phyloP scores from a whole-genome alignment of 2,797 vertebrate genomes.

The Alcedo atthis region DNA sequence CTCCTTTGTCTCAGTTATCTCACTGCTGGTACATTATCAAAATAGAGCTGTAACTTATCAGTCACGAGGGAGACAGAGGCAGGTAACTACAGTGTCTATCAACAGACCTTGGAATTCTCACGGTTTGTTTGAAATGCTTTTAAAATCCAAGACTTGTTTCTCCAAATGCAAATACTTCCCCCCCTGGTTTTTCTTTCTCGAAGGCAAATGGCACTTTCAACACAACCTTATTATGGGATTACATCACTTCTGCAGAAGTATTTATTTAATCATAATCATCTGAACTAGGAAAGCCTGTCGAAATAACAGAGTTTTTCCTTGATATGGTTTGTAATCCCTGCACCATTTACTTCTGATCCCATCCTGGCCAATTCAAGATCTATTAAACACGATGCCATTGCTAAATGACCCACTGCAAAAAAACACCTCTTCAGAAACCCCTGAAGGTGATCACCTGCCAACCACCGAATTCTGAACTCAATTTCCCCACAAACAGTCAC shows the following conservation, averaged over 20 bases:
- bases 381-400: neutral
- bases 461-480: neutral
- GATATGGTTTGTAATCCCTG: neutral
- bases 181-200: too few relatives aligned
- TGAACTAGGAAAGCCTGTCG: neutral
- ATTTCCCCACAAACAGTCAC: neutral
- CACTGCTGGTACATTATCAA: conserved; percentile 35
- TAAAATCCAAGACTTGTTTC: neutral
- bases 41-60: conserved; percentile 48
- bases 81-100: neutral
- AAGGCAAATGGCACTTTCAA: neutral
- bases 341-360: neutral
- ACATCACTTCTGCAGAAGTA: neutral
- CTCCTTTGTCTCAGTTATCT: conserved; percentile 76
- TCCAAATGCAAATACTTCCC: neutral
- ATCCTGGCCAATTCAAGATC: neutral
- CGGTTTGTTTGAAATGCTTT: neutral
- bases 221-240: neutral
- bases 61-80: neutral
- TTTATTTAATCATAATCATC: neutral
- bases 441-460: neutral
- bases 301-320: neutral
- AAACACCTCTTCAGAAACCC: neutral
- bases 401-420: neutral
- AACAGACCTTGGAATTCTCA: neutral